Conservation (phyloP, 2,797 vertebrate species). For the Phrynocephalus guinanensis region DNA sequence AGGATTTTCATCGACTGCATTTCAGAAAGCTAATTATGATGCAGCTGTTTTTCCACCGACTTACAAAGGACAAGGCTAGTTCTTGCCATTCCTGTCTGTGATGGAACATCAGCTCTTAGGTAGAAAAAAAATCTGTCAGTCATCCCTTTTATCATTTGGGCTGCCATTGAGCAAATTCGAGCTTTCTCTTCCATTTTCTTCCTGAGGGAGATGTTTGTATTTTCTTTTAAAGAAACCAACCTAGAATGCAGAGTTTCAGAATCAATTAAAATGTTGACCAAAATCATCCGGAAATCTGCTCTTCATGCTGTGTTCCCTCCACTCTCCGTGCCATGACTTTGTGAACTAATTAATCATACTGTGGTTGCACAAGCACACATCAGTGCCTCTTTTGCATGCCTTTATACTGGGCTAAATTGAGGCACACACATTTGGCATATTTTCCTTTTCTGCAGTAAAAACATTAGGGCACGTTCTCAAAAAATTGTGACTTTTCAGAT, state of each 20-base stretch:
- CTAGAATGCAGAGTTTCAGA: constrained; percentile 79
- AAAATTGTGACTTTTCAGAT: too few relatives aligned
- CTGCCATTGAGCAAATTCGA: constrained; percentile 89
- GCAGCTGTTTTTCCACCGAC: constrained; percentile 23
- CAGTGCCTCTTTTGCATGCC: too few relatives aligned
- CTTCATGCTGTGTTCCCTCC: background rate
- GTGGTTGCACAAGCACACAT: too few relatives aligned
- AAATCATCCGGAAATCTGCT: background rate
- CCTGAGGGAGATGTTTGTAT: constrained; percentile 76
- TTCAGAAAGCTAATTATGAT: constrained; percentile 39
- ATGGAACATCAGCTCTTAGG: constrained; percentile 51
- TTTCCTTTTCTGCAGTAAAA: too few relatives aligned
- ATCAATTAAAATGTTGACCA: constrained; percentile 28
- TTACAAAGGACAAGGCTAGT: constrained; percentile 31
- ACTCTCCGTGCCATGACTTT: background rate
- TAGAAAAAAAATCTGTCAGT: constrained; percentile 61
- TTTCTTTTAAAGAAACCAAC: constrained; percentile 93
- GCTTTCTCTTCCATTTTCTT: constrained; percentile 81
- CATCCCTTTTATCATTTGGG: constrained; percentile 71
- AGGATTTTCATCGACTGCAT: constrained; percentile 39
- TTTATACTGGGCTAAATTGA: too few relatives aligned
- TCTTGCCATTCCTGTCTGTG: constrained; percentile 55
- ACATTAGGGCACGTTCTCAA: too few relatives aligned
- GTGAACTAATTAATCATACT: background rate
- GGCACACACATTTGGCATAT: too few relatives aligned